A percentile compares a stretch with the other conserved stretches of the same genome.
Conservation (phyloP, 2,888 invertebrate species). For the Alcis repandata region DNA sequence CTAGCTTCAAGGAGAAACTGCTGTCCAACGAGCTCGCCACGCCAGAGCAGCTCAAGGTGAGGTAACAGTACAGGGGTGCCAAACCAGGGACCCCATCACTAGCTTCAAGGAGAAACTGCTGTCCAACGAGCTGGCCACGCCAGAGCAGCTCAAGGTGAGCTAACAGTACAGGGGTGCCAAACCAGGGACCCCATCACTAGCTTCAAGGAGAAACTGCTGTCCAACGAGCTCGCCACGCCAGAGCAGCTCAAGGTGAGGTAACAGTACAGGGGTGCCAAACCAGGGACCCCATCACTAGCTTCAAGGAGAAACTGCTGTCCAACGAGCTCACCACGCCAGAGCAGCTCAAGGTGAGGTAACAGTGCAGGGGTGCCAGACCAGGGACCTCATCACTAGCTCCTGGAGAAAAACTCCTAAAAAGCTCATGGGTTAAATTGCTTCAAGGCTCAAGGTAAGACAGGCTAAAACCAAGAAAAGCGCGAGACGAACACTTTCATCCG, state of each 20-base stretch:
- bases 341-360: too few species aligned
- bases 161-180: slow-evolving; percentile 91
- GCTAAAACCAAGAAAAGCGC: too few species aligned
- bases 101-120: slow-evolving; percentile 96
- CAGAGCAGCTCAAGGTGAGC: slow-evolving; percentile 95
- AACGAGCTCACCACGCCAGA: slow-evolving; percentile 92
- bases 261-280: slow-evolving; percentile 93
- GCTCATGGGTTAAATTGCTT: too few species aligned
- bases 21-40: slow-evolving; percentile 91
- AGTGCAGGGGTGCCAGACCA: too few species aligned
- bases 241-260: slow-evolving; percentile 96
- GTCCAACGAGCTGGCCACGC: slow-evolving; percentile 90
- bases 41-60: slow-evolving; percentile 96
- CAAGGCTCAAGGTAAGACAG: too few species aligned
- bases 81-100: slow-evolving; percentile 97
- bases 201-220: slow-evolving; percentile 96
- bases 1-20: slow-evolving; percentile 96
- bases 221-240: slow-evolving; percentile 90
- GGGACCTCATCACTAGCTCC: too few species aligned
- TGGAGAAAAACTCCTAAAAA: too few species aligned
- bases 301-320: slow-evolving; percentile 95
- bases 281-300: slow-evolving; percentile 97
- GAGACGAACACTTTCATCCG: too few species aligned
- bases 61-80: too few species aligned
- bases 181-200: slow-evolving; percentile 98